A percentile compares a stretch with the other conserved stretches of the same genome.
These are phyloP conservation scores for Taphrorychus bicolor DNA, from an alignment of 2,888 invertebrate genomes.

Conservation along the genomic window DNA sequence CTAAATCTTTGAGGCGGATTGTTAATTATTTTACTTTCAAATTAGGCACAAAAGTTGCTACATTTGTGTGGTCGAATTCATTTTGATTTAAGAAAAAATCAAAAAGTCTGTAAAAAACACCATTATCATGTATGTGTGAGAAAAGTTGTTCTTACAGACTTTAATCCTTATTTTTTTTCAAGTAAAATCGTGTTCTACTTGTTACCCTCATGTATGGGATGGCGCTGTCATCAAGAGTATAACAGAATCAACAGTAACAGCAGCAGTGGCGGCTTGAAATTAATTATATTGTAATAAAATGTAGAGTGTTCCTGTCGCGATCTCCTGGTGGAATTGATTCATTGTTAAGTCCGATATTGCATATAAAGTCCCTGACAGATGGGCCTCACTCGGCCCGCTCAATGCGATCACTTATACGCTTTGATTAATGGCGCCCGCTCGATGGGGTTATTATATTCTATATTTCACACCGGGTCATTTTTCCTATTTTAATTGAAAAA, in stretches of 20 bases:
- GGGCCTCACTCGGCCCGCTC: constrained; percentile 47
- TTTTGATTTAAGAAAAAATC: too few relatives aligned
- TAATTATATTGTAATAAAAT: constrained; percentile 48
- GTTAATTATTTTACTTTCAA: too few relatives aligned
- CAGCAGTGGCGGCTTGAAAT: constrained; percentile 22
- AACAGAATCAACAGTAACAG: neutral
- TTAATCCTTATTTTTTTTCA: too few relatives aligned
- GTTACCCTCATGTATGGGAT: too few relatives aligned
- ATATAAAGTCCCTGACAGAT: constrained; percentile 49
- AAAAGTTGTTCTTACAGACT: too few relatives aligned
- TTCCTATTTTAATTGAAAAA: constrained; percentile 46
- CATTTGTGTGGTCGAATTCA: too few relatives aligned
- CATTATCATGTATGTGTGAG: too few relatives aligned
- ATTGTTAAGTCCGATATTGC: constrained; percentile 50
- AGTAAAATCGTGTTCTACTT: too few relatives aligned
- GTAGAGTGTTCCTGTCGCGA: constrained; percentile 43
- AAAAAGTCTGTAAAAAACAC: too few relatives aligned
- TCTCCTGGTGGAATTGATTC: constrained; percentile 48
- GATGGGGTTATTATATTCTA: constrained; percentile 46
- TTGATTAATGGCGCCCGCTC: constrained; percentile 45
- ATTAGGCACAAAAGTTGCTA: too few relatives aligned
- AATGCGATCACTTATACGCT: constrained; percentile 44
- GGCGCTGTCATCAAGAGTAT: constrained; percentile 1
- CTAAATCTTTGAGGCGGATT: too few relatives aligned
- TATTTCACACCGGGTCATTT: constrained; percentile 41